Evolutionary conservation across 35 echinoderm and acorn worm species (phyloP).

Genomic region (Strongylocentrotus purpuratus): DNA sequence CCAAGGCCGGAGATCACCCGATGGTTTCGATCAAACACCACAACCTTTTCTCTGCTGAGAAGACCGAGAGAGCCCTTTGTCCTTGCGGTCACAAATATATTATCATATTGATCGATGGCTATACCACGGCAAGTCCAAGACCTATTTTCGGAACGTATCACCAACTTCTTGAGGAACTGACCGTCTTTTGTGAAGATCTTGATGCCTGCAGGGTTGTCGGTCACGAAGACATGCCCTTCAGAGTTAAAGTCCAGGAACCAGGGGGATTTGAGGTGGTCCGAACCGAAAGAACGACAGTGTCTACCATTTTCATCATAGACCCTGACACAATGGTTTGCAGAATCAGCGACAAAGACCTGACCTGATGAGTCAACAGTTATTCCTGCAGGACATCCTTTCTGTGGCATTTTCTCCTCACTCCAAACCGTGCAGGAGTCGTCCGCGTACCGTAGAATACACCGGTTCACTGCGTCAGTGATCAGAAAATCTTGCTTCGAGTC

Average conservation of each 20-base stretch:
- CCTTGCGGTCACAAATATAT: constrained; percentile 7
- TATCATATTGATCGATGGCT: neutral
- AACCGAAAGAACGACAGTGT: neutral
- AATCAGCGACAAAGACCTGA: neutral
- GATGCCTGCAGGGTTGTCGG: neutral
- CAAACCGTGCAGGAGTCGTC: neutral
- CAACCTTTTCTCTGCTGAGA: neutral
- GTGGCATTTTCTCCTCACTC: neutral
- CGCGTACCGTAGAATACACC: neutral
- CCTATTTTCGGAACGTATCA: neutral
- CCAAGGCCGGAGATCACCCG: neutral
- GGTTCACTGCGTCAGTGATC: neutral
- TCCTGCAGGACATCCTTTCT: neutral
- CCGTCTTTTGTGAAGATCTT: neutral
- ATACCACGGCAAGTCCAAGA: neutral
- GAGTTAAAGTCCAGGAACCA: constrained; percentile 17
- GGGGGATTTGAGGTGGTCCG: neutral
- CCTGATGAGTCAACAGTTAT: neutral
- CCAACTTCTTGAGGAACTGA: neutral
- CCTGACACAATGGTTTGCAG: neutral
- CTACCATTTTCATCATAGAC: neutral
- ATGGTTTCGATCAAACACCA: neutral
- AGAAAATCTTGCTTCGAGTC: constrained; percentile 1
- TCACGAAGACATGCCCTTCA: neutral
- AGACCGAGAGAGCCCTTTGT: neutral